Evolutionary conservation across 1,140 invertebrate species (phyloP).

Genomic region (Aethina tumida): DNA sequence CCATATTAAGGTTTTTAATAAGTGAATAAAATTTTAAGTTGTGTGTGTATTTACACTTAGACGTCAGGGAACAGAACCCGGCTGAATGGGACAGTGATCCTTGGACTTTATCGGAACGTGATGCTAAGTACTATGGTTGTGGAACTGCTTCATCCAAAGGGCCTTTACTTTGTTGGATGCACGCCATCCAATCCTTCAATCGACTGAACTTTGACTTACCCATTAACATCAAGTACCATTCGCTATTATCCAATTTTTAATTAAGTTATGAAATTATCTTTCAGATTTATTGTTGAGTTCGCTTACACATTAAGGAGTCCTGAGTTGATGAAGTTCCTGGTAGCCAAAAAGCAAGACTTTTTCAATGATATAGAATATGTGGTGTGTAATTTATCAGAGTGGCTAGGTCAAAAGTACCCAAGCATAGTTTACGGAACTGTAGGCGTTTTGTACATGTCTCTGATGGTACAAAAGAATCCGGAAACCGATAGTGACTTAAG

Average conservation of each 20-base stretch:
- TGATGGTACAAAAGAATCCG: slow-evolving; percentile 24
- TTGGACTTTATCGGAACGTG: slow-evolving; percentile 22
- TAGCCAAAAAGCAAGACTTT: slow-evolving; percentile 27
- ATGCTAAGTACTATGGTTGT: slow-evolving; percentile 25
- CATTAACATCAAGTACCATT: slow-evolving; percentile 31
- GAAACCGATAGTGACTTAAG: slow-evolving; percentile 25
- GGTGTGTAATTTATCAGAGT: slow-evolving; percentile 29
- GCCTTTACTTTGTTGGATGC: slow-evolving; percentile 30
- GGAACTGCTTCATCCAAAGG: slow-evolving; percentile 30
- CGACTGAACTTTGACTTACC: slow-evolving; percentile 21
- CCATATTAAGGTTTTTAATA: not conserved
- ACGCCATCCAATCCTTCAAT: slow-evolving; percentile 29
- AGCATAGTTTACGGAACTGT: slow-evolving; percentile 31
- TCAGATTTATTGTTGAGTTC: slow-evolving; percentile 33
- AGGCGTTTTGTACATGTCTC: slow-evolving; percentile 23
- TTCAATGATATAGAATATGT: slow-evolving; percentile 27
- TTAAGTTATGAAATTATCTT: no score
- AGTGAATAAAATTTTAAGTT: slow-evolving; percentile 5
- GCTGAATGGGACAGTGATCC: slow-evolving; percentile 29
- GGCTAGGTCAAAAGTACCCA: slow-evolving; percentile 33
- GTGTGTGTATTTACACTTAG: slow-evolving; percentile 21
- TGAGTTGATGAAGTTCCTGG: slow-evolving; percentile 28
- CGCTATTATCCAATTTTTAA: no score
- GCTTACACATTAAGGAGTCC: slow-evolving; percentile 25
- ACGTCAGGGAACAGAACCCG: slow-evolving; percentile 23